Base-by-base conservation (phyloP, 2,888 invertebrate genomes). In the Conomelus anceps region DNA sequence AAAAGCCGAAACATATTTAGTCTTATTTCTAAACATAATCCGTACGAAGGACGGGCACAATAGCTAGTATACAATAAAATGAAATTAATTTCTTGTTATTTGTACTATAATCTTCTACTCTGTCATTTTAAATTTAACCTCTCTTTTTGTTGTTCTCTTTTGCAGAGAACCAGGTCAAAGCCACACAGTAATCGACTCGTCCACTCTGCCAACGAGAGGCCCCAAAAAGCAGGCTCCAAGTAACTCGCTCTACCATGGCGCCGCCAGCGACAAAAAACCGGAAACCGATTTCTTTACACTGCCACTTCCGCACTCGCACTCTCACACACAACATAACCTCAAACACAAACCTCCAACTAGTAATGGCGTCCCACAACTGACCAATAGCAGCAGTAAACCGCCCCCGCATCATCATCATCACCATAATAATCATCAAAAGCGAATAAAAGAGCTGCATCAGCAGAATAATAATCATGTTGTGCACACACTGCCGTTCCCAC, bases 281-380 rank as follows among this genome's bases (percentile, higher is more conserved):
- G 86, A 88, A 23, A 90, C 89, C 22, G 91, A 91, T 84, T 91
- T 91, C 86, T 89, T 90, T 92, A 93, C 17, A 92, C 93, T 24
- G 93, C 93, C 89, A 93, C 93, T n/a, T 93, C 93, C 20, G 93
- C 93, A 6, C 93, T 93, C 91, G 93, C 93, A 89, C 41, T 86
- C 89, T 17, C 86, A 84, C 24, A 88, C 89, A 87, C 89, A 88
- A 63, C 90, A 29, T 86, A 85, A 84, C 86, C 89, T 89, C 88
- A 26, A 89, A 84, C 41, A 88, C 88, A 86, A 84, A 89, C 23
- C 85, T n/a, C n/a, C n/a, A n/a, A n/a, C n/a, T n/a, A n/a, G n/a
- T 26, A 86, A 84, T 87, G 26, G 86, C 17, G n/a, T 84, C 7
- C 84, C n/a, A 84, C 85, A 85, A 17, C 85, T 85, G 85, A 85